Conservation (phyloP, 1,140 invertebrate species). For the Microplitis demolitor region DNA sequence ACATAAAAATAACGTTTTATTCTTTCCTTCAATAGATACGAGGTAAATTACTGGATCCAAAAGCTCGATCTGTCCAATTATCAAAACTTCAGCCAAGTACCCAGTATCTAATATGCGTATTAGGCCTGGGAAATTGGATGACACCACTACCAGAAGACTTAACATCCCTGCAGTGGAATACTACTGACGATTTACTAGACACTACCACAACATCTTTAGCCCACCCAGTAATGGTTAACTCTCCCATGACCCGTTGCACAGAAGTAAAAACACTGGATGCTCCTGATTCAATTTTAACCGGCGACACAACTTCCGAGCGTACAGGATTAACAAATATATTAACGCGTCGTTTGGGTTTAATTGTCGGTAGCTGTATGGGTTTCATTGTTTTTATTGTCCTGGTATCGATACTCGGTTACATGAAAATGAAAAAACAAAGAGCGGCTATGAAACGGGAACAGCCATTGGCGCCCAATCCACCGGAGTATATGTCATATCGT, state of each 20-base stretch:
- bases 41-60: constrained; percentile 73
- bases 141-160: constrained; percentile 51
- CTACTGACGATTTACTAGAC: constrained; percentile 55
- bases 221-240: constrained; percentile 71
- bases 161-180: constrained; percentile 55
- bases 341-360: constrained; percentile 78
- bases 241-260: constrained; percentile 75
- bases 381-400: constrained; percentile 83
- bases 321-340: constrained; percentile 68
- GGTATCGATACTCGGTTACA: constrained; percentile 80
- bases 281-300: constrained; percentile 66
- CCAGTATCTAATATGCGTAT: constrained; percentile 83
- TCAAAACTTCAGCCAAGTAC: constrained; percentile 76
- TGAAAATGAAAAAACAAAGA: constrained; percentile 83
- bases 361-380: constrained; percentile 83
- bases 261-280: constrained; percentile 77
- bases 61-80: constrained; percentile 74
- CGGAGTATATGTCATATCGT: constrained; percentile 77
- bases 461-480: constrained; percentile 66
- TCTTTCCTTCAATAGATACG: constrained; percentile 65
- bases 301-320: constrained; percentile 68
- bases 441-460: constrained; percentile 74
- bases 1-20: neutral
- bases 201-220: constrained; percentile 59
- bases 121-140: constrained; percentile 78